Base-by-base conservation (phyloP, 1,140 invertebrate species). In the Drosophila takahashii region DNA sequence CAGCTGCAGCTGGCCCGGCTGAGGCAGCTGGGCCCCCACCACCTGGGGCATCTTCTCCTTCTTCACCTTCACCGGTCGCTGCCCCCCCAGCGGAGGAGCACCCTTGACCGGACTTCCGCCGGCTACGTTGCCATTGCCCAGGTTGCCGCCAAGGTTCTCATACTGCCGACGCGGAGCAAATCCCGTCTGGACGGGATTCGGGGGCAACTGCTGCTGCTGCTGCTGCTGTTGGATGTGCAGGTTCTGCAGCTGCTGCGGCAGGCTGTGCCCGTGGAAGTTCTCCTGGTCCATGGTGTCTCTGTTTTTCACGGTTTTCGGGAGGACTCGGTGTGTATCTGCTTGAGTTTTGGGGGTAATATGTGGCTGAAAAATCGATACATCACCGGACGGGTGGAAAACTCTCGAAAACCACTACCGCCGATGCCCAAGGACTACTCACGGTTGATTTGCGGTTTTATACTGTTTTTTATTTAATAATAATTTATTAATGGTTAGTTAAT, bases 381-480 rank as follows among this genome's bases (percentile, higher is more conserved):
- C 36, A 22, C 18, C 29, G 26, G 26, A 27, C 32, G 32, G 29
- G 26, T 16, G 34, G 4, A 6, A 1, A 7, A 13, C 11, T 50
- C 10, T 3, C 8, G n/a, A 9, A 4, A 32, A 10, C 9, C 11
- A n/a, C 34, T 11, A 13, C 16, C 18, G 11, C 13, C 27, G 41
- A 15, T 41, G n/a, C 13, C 11, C 8, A 0, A 1, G 11, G 2
- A 13, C 15, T 61, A 85, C 77, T 86, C 59, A 73, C 74, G 47
- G 45, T 62, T 81, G 54, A 80, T 67, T 66, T 36, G 51, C 71
- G 77, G 81, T 76, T 90, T 91, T 91, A 67, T 64, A 79, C 90
- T 91, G 90, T 79, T 89, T 91, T 91, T 91, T 91, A 91, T 91
- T 91, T 89, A 91, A 91, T 89, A 91, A 90, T 91, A 91, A 91